Conservation (phyloP, 2,113 vertebrate species). For the Eulemur rufifrons region DNA sequence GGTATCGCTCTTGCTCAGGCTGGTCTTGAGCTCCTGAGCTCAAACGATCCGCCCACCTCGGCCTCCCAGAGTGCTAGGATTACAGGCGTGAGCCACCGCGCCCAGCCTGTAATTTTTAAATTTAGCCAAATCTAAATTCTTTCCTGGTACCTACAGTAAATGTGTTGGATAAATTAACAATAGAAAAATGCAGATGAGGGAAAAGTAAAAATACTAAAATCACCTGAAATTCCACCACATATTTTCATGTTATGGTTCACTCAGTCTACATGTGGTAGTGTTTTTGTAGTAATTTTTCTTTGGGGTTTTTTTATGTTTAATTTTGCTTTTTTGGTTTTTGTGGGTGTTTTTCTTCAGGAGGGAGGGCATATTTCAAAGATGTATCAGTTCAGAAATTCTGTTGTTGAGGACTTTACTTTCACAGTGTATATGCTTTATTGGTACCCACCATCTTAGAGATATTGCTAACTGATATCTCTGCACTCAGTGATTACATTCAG, state of each 20-base stretch:
- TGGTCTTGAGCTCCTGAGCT: too few species aligned
- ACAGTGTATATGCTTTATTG: not conserved
- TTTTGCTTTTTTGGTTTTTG: not conserved
- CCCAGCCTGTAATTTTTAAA: not conserved
- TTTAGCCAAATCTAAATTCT: not conserved
- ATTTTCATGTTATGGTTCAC: not conserved
- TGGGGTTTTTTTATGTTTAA: not conserved
- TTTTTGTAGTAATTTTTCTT: not conserved
- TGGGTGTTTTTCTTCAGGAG: fast-evolving
- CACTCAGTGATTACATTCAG: not conserved
- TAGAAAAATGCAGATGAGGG: not conserved
- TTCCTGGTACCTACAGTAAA: not conserved
- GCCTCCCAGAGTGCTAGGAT: too few species aligned
- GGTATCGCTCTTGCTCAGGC: too few species aligned
- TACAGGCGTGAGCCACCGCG: too few species aligned
- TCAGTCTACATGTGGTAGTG: not conserved
- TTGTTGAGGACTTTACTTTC: not conserved
- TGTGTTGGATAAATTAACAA: not conserved
- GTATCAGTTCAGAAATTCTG: not conserved
- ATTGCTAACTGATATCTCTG: not conserved
- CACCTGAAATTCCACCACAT: not conserved
- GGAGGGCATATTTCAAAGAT: not conserved
- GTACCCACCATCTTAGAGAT: not conserved
- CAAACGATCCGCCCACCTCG: too few species aligned
- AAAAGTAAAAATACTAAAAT: not conserved